A percentile compares a stretch with the other conserved stretches of the same genome.
Evolutionary conservation across 2,888 invertebrate genomes (phyloP).

Genomic region (Deroplatys truncata): DNA sequence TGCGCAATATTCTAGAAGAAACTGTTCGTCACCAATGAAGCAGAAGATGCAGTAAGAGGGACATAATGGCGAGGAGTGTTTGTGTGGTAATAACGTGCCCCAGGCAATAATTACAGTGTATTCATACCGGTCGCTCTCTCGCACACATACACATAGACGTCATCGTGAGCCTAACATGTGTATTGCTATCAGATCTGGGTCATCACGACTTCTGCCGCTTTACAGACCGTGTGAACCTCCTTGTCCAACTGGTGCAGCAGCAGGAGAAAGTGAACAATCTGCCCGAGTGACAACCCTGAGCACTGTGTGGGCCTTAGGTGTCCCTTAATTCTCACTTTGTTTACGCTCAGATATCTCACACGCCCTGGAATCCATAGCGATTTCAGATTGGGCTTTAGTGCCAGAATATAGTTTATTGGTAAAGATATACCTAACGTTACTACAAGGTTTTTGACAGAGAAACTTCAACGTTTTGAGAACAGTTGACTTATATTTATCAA

Average conservation of each 20-base stretch:
- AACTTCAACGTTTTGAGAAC: no score
- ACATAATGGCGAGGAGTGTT: neutral
- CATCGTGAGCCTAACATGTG: neutral
- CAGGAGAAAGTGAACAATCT: neutral
- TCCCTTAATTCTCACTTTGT: neutral
- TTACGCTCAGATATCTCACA: neutral
- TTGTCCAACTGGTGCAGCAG: neutral
- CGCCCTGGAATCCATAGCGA: no score
- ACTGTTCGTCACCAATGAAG: neutral
- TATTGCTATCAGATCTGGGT: constrained; percentile 22
- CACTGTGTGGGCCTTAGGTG: neutral
- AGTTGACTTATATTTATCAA: no score
- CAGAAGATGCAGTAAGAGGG: neutral
- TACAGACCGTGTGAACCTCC: constrained; percentile 22
- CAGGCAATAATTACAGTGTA: constrained; percentile 12
- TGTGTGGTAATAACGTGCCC: neutral
- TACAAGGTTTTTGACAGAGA: no score
- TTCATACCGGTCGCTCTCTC: neutral
- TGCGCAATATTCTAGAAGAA: neutral
- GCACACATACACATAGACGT: neutral
- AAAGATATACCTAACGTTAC: no score
- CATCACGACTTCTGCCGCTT: constrained; percentile 11
- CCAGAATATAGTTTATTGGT: neutral
- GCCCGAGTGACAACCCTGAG: neutral
- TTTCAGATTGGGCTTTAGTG: neutral